Evolutionary conservation across 2,797 vertebrate genomes (phyloP).

Genomic region (Micrastur ruficollis): DNA sequence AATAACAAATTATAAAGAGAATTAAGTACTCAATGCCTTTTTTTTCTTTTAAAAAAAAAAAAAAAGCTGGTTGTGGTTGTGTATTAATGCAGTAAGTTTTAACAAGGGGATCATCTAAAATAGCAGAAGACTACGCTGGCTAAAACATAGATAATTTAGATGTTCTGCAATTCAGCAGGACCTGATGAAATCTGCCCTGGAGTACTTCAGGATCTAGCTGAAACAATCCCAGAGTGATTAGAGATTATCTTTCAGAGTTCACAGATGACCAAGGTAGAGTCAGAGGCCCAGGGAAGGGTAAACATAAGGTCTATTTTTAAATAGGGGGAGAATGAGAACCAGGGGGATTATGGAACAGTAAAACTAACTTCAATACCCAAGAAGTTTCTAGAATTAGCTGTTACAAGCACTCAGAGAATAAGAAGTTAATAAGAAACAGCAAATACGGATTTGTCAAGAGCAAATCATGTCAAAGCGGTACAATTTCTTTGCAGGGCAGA

Average conservation of each 20-base stretch:
- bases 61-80: neutral
- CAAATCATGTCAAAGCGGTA: conserved; percentile 28
- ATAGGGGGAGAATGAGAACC: conserved; percentile 44
- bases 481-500: neutral
- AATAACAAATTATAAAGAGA: conserved; percentile 13
- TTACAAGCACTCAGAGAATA: conserved; percentile 67
- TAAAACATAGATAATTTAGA: conserved; percentile 32
- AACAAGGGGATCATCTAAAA: conserved; percentile 50
- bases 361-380: conserved; percentile 49
- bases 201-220: conserved; percentile 18
- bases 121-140: conserved; percentile 6
- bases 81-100: conserved; percentile 7
- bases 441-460: conserved; percentile 65
- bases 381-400: conserved; percentile 69
- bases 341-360: conserved; percentile 55
- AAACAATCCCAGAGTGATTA: conserved; percentile 25
- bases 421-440: conserved; percentile 73
- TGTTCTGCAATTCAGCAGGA: conserved; percentile 45
- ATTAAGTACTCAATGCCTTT: conserved; percentile 28
- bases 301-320: conserved; percentile 48
- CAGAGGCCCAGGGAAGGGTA: conserved; percentile 58
- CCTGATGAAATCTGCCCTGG: conserved; percentile 50
- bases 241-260: conserved; percentile 59
- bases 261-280: conserved; percentile 53
- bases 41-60: conserved; percentile 5